phyloP scores from a whole-genome alignment of 2,113 vertebrate species.

The Mustela lutreola region DNA sequence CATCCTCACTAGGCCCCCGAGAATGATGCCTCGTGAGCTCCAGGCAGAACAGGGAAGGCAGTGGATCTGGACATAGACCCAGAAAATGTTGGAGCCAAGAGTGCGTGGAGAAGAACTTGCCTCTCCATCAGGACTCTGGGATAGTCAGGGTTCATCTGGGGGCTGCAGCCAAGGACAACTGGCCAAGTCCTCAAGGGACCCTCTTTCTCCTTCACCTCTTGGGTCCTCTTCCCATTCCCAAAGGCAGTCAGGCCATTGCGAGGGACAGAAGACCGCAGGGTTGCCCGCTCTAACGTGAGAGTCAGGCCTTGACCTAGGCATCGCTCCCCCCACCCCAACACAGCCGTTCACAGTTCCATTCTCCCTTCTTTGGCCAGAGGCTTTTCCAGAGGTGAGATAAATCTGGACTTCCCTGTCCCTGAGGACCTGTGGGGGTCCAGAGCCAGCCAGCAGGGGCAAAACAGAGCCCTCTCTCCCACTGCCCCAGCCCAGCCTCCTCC shows the following conservation, averaged over 20 bases:
- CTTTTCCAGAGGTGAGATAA: constrained; percentile 16
- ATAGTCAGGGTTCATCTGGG: neutral
- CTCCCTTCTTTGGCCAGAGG: neutral
- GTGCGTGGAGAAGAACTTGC: neutral
- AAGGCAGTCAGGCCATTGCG: neutral
- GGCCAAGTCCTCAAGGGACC: neutral
- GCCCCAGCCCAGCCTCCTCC: neutral
- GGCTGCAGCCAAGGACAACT: neutral
- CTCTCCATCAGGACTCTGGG: neutral
- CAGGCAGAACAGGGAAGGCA: neutral
- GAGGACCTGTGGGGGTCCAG: neutral
- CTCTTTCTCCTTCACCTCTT: neutral
- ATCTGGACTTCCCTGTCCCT: neutral
- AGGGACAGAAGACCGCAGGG: neutral
- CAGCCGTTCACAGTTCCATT: neutral
- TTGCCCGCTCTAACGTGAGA: neutral
- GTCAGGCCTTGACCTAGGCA: neutral
- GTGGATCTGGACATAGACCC: neutral
- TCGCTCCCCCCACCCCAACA: neutral
- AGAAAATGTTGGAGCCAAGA: neutral
- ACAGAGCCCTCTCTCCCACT: neutral
- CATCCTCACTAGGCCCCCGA: neutral
- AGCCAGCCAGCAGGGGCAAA: neutral
- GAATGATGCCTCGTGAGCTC: neutral
- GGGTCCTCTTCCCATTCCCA: neutral